Conservation (phyloP, 2,113 vertebrate species). For the Pygoscelis antarcticus region DNA sequence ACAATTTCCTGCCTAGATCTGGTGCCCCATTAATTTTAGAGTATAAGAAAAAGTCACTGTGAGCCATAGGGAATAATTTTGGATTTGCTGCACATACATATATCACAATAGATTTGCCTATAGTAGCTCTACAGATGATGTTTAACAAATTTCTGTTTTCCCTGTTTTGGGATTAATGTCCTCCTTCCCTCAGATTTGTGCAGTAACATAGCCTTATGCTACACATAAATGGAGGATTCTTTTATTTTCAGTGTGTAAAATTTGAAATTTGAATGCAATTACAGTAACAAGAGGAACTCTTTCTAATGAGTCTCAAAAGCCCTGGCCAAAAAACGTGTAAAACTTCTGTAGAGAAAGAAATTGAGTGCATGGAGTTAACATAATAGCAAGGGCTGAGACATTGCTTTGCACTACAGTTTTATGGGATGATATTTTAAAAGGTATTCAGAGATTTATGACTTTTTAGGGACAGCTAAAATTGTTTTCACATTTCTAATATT, state of each 20-base stretch:
- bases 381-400: slow-evolving; percentile 32
- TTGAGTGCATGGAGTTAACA: slow-evolving; percentile 26
- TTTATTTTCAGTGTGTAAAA: background rate
- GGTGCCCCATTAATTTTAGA: slow-evolving; percentile 16
- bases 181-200: background rate
- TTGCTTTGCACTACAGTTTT: slow-evolving; percentile 34
- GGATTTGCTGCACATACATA: background rate
- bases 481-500: slow-evolving; percentile 58
- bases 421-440: slow-evolving; percentile 52
- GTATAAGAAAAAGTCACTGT: background rate
- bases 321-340: background rate
- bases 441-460: slow-evolving; percentile 22
- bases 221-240: background rate
- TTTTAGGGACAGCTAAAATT: slow-evolving; percentile 56
- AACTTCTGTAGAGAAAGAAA: slow-evolving; percentile 43
- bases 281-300: background rate
- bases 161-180: background rate
- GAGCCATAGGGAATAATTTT: background rate
- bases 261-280: slow-evolving; percentile 11
- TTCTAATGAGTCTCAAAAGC: slow-evolving; percentile 7
- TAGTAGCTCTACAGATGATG: background rate
- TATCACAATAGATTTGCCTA: slow-evolving; percentile 8
- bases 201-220: background rate
- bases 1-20: slow-evolving; percentile 36
- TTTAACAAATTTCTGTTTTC: background rate